These are phyloP conservation scores for Rallus limicola DNA, from an alignment of 2,113 vertebrate species.

Conservation along the genomic window DNA sequence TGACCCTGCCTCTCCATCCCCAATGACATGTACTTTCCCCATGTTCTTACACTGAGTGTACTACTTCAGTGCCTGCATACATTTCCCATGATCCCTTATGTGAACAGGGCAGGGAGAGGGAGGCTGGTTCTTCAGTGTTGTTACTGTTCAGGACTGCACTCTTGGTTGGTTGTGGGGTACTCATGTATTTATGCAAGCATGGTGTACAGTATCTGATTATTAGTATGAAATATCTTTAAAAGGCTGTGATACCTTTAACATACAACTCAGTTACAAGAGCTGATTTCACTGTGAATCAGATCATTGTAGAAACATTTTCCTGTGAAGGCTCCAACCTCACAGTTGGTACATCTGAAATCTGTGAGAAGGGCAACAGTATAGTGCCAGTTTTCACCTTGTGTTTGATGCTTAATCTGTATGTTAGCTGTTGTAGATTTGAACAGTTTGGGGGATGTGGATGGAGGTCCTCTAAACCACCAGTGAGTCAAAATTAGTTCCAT, in stretches of 20 bases:
- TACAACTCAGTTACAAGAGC: neutral
- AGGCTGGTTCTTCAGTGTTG: neutral
- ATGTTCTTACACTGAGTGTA: neutral
- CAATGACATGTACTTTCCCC: accelerated
- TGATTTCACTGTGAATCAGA: neutral
- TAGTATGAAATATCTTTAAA: neutral
- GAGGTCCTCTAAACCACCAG: neutral
- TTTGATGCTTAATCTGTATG: neutral
- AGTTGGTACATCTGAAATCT: neutral
- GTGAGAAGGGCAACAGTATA: neutral
- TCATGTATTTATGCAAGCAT: neutral
- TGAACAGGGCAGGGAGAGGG: too few species aligned
- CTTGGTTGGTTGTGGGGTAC: neutral
- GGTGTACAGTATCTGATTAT: neutral
- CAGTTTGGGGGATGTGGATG: neutral
- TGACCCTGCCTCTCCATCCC: neutral
- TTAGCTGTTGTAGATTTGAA: neutral
- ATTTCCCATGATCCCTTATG: neutral
- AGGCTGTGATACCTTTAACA: neutral
- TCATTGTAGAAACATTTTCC: neutral
- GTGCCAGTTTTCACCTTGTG: neutral
- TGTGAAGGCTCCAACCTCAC: neutral
- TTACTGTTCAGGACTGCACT: neutral
- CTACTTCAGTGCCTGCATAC: neutral
- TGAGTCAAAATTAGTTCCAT: neutral